Conservation (phyloP, 2,113 vertebrate species). For the Clarias macrocephalus region DNA sequence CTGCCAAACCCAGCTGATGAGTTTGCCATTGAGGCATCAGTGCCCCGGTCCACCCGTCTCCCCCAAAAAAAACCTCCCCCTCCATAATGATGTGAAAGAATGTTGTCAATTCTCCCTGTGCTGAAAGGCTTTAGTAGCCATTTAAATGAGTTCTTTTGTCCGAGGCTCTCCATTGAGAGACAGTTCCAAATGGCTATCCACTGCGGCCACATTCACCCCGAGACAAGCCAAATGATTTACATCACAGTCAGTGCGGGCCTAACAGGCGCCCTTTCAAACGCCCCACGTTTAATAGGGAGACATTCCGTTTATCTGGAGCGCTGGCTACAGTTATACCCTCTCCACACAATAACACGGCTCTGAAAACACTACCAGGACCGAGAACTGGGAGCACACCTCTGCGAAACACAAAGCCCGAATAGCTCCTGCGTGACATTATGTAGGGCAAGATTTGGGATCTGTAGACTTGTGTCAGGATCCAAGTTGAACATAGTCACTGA, state of each 20-base stretch:
- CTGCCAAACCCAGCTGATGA: constrained; percentile 65
- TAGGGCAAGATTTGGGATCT: background rate
- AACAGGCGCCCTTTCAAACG: constrained; percentile 54
- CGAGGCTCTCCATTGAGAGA: constrained; percentile 67
- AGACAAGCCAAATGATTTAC: constrained; percentile 65
- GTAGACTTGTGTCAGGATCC: background rate
- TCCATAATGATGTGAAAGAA: constrained; percentile 80
- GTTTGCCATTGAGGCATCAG: constrained; percentile 56
- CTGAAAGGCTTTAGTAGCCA: constrained; percentile 76
- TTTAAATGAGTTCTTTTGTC: constrained; percentile 78
- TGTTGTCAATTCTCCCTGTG: constrained; percentile 74
- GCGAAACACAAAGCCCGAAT: background rate
- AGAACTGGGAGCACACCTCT: constrained; percentile 28
- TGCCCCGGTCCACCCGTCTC: constrained; percentile 49
- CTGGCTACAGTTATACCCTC: constrained; percentile 35
- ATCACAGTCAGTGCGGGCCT: constrained; percentile 64
- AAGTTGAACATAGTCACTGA: background rate
- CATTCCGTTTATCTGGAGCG: constrained; percentile 49
- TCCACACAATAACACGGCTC: constrained; percentile 18
- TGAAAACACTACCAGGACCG: constrained; percentile 19
- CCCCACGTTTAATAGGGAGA: constrained; percentile 46
- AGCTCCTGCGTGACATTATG: constrained; percentile 6
- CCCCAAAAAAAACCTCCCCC: constrained; percentile 67
- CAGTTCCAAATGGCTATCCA: constrained; percentile 71
- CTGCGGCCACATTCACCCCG: constrained; percentile 67